Percentiles rank a stretch among this genome's conserved stretches.
phyloP scores from a whole-genome alignment of 2,888 invertebrate genomes.

The Salticus scenicus region DNA sequence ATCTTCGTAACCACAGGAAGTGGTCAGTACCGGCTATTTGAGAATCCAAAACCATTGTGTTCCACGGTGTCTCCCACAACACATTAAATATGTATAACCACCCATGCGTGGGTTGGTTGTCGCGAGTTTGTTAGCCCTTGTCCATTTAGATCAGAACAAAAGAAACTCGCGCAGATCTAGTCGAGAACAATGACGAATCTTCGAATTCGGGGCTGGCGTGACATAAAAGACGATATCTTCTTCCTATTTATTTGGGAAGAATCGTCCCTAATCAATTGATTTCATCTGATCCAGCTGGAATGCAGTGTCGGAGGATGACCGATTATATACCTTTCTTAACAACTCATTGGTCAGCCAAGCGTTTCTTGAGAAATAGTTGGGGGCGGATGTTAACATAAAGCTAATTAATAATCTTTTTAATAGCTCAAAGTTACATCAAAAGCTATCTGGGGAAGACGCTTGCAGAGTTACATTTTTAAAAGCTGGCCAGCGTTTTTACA shows the following conservation, averaged over 20 bases:
- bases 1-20: neutral
- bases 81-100: neutral
- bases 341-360: slow-evolving; percentile 5
- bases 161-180: neutral
- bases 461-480: too few species aligned
- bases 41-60: slow-evolving; percentile 9
- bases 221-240: neutral
- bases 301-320: neutral
- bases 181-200: neutral
- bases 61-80: neutral
- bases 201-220: neutral
- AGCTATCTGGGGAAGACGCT: too few species aligned
- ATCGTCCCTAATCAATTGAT: neutral
- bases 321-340: neutral
- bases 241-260: neutral
- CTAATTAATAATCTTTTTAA: too few species aligned
- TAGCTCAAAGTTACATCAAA: too few species aligned
- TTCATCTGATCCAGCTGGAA: neutral
- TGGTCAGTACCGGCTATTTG: neutral
- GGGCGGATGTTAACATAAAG: neutral
- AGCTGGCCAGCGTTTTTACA: too few species aligned
- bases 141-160: slow-evolving; percentile 32
- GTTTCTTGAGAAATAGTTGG: neutral
- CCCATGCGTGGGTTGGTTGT: slow-evolving; percentile 22
- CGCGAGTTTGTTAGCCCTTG: slow-evolving; percentile 11